Base-by-base conservation (phyloP, 2,888 invertebrate species). In the Matsumyia berberina region DNA sequence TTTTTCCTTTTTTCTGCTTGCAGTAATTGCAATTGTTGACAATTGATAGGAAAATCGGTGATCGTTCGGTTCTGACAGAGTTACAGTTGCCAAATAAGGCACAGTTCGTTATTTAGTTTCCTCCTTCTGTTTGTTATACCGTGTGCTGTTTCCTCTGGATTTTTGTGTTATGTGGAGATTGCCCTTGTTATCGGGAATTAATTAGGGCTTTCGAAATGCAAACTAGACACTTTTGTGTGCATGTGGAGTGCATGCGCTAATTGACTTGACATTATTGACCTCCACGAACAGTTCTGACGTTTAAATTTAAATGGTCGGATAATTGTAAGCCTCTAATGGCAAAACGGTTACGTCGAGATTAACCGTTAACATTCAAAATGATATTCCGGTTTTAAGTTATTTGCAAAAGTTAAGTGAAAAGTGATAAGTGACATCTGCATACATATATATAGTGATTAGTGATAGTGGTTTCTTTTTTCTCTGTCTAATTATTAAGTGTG, bases 11-110 rank as follows among this genome's bases (percentile, higher is more conserved):
- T 58, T 46, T 24, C 4, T 24, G 24, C 31, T 46, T 77, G 73
- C 83, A 83, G 39, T 73, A 31, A 51, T 49, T 78, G 72, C 72
- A 78, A 83, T 78, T 73, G 79, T 49, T 62, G 53, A 62, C 66
- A 73, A 72, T 73, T 66, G 62, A 72, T 66, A 39, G 39, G 29
- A 58, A 37, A 35, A 58, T 83, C 67, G 62, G 55, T 51, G 9
- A 8, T 66, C 33, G 62, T 69, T 39, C n/a, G 51, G 39, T 70
- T 39, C 37, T 77, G 72, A 66, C n/a, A n/a, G 53, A 66, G 42
- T 35, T 12, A 44, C 24, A 24, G 17, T 55, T 12, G 17, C 55
- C 64, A 53, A 64, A 74, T 60, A 57, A 55, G 60, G 33, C 74
- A 19, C 19, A 39, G n/a, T 33, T 62, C 19, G 8, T 19, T 29